Evolutionary conservation across 92 coral and sea anemone species (phyloP).

Genomic region (Palythoa grandis): DNA sequence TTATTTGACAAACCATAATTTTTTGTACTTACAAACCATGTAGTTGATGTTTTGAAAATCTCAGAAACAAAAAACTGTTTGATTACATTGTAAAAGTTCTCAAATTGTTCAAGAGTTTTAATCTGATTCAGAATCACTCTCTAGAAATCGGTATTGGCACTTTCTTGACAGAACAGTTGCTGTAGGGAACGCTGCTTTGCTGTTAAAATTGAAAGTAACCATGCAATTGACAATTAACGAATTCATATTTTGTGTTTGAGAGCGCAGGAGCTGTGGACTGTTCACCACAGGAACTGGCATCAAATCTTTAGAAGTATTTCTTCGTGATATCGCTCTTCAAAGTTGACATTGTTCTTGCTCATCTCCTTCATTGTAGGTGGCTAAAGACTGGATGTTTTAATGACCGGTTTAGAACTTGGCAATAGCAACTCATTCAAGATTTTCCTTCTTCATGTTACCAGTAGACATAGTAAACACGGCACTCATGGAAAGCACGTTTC

Average conservation of each 20-base stretch:
- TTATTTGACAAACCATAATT: not conserved
- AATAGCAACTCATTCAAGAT: slow-evolving; percentile 41
- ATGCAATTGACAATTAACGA: not conserved
- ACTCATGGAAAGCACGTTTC: too few species aligned
- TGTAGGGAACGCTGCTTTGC: not conserved
- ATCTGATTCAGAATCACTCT: not conserved
- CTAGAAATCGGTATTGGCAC: not conserved
- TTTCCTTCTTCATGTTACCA: slow-evolving; percentile 59
- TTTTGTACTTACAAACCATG: not conserved
- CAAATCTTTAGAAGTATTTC: not conserved
- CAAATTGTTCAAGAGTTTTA: not conserved
- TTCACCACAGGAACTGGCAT: not conserved
- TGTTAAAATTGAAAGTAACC: not conserved
- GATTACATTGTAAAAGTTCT: not conserved
- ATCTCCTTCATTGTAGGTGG: not conserved
- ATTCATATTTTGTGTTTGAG: not conserved
- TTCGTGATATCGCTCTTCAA: not conserved
- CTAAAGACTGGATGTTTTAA: not conserved
- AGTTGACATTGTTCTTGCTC: not conserved
- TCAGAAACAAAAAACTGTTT: not conserved
- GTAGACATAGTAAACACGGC: too few species aligned
- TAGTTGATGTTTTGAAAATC: not conserved
- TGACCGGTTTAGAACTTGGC: too few species aligned
- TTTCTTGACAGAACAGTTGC: not conserved
- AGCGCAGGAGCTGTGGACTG: not conserved